Evolutionary conservation across 1,140 invertebrate species (phyloP), one percentile per base, ranked within the genome.

Genomic region (Megalopta genalis): DNA sequence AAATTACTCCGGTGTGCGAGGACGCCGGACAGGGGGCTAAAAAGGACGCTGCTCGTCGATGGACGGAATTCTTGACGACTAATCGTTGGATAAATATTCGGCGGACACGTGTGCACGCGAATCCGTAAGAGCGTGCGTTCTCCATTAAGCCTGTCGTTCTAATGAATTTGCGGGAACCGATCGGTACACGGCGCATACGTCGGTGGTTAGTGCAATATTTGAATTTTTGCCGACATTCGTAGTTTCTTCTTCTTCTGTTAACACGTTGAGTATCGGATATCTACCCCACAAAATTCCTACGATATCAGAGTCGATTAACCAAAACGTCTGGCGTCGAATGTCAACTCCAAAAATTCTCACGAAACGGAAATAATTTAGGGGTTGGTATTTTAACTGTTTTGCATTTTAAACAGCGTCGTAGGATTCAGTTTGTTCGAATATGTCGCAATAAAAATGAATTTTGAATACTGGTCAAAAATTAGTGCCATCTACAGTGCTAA

Each of bases 21-120:
- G 12, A 21, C 0, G 21, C 6, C 32, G 21, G 0, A 21, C 16
- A 1, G 27, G 37, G 25, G 59, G 46, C n/a, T 57, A 21, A 54
- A 16, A 14, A 54, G 21, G 23, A 42, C 59, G 59, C 57, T 69
- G 67, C 46, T 57, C 52, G 74, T 23, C 77, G 68, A 46, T 52
- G 46, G 49, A 60, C 62, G 68, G 77, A 81, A 77, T 77, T 77
- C 74, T 60, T 37, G 59, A 49, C 23, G 49, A 67, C 81, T 85
- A 85, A 85, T 84, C 80, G 73, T 62, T 81, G 69, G 65, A 72
- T 71, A 85, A 85, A 85, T 70, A 85, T 68, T 74, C 77, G 37
- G 69, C 62, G 63, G 81, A 60, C 76, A 66, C 71, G 25, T 65
- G 78, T 67, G 74, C 63, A 59, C 57, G 65, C 69, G 74, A 70